A percentile compares a stretch with the other conserved stretches of the same genome.
Conservation (phyloP, 2,797 vertebrate genomes). For the Lycodopsis pacificus region DNA sequence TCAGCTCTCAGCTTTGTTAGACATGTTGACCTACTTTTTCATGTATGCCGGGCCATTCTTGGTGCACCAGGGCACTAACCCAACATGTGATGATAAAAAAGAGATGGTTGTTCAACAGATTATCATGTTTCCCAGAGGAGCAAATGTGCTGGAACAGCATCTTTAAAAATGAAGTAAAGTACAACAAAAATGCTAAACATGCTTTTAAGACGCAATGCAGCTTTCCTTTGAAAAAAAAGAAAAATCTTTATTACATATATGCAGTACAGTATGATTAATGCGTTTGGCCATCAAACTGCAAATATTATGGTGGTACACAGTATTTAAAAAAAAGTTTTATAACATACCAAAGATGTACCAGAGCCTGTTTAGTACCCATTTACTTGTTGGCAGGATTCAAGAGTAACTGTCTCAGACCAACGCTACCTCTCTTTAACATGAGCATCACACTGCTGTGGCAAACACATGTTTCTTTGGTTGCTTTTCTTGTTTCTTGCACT, state of each 20-base stretch:
- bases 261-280: conserved; percentile 46
- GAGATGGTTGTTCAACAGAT: conserved; percentile 4
- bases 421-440: background rate
- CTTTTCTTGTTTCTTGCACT: conserved; percentile 12
- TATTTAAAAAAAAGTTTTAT: conserved; percentile 36
- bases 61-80: background rate
- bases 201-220: conserved; percentile 1
- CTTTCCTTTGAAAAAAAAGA: conserved; percentile 27
- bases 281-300: conserved; percentile 58
- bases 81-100: background rate
- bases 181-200: background rate
- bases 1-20: background rate
- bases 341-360: conserved; percentile 56
- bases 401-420: conserved; percentile 36
- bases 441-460: conserved; percentile 5
- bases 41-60: background rate
- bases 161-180: background rate
- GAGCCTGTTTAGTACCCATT: conserved; percentile 43
- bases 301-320: conserved; percentile 44
- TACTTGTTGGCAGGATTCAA: conserved; percentile 62
- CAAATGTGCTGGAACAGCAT: background rate
- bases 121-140: background rate
- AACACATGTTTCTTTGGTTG: background rate
- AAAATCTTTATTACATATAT: conserved; percentile 67
- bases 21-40: background rate